phyloP scores from a whole-genome alignment of 2,797 vertebrate genomes.

The Agapornis canus region DNA sequence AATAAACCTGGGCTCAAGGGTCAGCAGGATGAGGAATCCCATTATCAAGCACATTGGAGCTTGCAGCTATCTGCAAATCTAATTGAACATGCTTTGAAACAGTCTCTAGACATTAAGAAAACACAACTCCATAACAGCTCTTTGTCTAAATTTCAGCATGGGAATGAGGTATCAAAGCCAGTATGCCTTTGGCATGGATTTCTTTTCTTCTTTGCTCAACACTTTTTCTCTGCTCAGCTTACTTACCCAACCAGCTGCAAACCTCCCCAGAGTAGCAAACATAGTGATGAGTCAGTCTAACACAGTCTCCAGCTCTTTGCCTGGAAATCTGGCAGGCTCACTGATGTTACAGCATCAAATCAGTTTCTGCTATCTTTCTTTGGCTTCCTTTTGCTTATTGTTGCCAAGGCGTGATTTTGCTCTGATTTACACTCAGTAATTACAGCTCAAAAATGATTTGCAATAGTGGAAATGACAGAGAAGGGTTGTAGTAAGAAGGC shows the following conservation, averaged over 20 bases:
- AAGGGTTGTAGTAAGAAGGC: not conserved
- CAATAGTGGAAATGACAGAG: not conserved
- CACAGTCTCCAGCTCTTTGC: not conserved
- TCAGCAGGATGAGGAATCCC: not conserved
- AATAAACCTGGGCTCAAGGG: not conserved
- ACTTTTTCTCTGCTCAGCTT: not conserved
- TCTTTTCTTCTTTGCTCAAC: conserved; percentile 24
- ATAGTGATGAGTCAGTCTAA: conserved; percentile 39
- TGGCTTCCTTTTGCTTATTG: not conserved
- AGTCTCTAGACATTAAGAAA: not conserved
- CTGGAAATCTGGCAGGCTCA: not conserved
- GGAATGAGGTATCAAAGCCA: not conserved
- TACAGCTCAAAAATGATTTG: not conserved
- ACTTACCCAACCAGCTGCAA: conserved; percentile 44
- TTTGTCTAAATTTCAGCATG: conserved; percentile 34
- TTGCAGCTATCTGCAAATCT: not conserved
- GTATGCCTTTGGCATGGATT: not conserved
- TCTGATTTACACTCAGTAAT: not conserved
- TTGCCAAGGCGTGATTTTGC: not conserved
- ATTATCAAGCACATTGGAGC: not conserved
- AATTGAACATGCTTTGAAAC: not conserved
- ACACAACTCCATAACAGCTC: not conserved
- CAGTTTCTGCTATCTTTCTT: not conserved
- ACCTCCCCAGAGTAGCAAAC: not conserved
- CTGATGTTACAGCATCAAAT: not conserved